Evolutionary conservation across 2,888 invertebrate genomes (phyloP).

Genomic region (Netelia fuscicornis): DNA sequence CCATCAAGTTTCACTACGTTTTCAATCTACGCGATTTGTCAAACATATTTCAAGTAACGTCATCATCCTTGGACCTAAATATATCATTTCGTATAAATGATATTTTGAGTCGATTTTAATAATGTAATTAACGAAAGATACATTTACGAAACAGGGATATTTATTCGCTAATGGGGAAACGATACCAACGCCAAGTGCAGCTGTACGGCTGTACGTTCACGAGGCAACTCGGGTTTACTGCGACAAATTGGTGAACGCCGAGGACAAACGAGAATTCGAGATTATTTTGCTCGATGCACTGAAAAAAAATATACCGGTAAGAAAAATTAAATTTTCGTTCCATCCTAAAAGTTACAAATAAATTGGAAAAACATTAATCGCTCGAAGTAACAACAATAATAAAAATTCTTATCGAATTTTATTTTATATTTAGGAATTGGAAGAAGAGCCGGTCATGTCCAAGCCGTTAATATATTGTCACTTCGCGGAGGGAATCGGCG

Average conservation of each 20-base stretch:
- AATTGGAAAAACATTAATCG: background rate
- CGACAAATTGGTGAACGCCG: constrained; percentile 91
- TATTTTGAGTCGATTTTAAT: constrained; percentile 25
- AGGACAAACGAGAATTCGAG: constrained; percentile 90
- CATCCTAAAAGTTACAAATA: constrained; percentile 5
- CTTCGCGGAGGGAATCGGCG: constrained; percentile 96
- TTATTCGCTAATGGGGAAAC: constrained; percentile 93
- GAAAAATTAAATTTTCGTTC: background rate
- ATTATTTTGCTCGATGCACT: constrained; percentile 91
- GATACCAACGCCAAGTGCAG: constrained; percentile 89
- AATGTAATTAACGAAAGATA: constrained; percentile 29
- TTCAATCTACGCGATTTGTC: constrained; percentile 97
- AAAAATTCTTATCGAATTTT: background rate
- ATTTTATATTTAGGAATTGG: constrained; percentile 87
- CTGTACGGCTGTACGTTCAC: constrained; percentile 95
- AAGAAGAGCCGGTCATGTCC: constrained; percentile 90
- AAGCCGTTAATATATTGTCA: constrained; percentile 96
- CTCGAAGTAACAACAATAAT: constrained; percentile 1
- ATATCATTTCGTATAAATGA: constrained; percentile 16
- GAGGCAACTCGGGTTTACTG: constrained; percentile 96
- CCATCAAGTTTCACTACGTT: constrained; percentile 97
- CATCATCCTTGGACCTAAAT: background rate
- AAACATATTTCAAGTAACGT: constrained; percentile 94
- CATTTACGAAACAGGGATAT: constrained; percentile 88
- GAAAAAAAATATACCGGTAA: constrained; percentile 91